phyloP scores from a whole-genome alignment of 1,140 invertebrate species.

The Euwallacea similis region DNA sequence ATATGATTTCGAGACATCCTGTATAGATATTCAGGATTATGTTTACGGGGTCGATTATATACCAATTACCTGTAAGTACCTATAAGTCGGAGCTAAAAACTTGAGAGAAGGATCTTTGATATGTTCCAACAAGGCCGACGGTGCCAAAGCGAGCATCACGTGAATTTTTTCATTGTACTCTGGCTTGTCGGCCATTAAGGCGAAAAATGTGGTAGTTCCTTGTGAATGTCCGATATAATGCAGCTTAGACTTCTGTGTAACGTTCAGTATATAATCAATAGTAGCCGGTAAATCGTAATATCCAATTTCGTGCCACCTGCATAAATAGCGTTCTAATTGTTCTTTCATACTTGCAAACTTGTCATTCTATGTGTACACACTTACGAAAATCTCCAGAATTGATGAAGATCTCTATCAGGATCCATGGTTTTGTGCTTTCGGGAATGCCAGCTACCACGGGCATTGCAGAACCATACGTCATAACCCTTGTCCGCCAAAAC shows the following conservation, averaged over 20 bases:
- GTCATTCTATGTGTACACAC: neutral
- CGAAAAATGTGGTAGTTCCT: conserved; percentile 61
- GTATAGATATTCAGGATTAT: neutral
- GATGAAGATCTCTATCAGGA: conserved; percentile 58
- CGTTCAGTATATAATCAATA: conserved; percentile 65
- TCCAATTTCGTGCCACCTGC: conserved; percentile 73
- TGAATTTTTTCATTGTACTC: conserved; percentile 68
- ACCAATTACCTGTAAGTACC: conserved; percentile 25
- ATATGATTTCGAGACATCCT: too few relatives aligned
- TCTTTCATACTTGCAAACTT: neutral
- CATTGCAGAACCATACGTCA: conserved; percentile 75
- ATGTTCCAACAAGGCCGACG: conserved; percentile 65
- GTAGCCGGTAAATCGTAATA: conserved; percentile 69
- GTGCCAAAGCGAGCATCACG: conserved; percentile 67
- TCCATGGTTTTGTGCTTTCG: conserved; percentile 57
- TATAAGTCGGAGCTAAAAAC: conserved; percentile 25
- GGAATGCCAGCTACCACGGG: conserved; percentile 69
- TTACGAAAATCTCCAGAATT: conserved; percentile 57
- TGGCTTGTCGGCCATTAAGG: conserved; percentile 58
- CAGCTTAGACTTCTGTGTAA: conserved; percentile 58
- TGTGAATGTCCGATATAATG: conserved; percentile 60
- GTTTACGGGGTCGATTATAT: neutral
- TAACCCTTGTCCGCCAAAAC: conserved; percentile 63
- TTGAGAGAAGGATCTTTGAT: conserved; percentile 33
- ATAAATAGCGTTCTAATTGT: neutral